Base-by-base conservation (phyloP, 2,797 vertebrate species). In the Lagocephalus sceleratus region DNA sequence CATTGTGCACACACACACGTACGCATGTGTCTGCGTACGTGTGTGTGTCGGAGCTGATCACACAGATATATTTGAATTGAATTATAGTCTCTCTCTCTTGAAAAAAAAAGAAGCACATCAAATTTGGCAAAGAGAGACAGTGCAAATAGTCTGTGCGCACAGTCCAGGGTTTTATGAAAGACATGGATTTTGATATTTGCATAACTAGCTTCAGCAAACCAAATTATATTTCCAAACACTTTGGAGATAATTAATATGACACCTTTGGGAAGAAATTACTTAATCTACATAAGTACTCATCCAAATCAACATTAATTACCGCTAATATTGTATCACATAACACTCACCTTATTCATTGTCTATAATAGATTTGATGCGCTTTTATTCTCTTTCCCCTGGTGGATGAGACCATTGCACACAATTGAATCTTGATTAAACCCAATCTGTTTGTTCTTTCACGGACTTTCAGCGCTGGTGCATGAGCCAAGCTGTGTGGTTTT, bases 371-470 rank as follows among this genome's bases (percentile, higher is more conserved):
- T 47, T 16, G 51, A 52, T 60, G 47, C 26, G 12, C 41, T 15
- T 47, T 63, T 75, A 47, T 38, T 62, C 26, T 35, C 16, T 38
- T 67, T 43, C 55, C 26, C 41, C 58, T 8, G 58, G 57, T 54
- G 71, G 40, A 32, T 16, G 20, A 44, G 47, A 71, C 22, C 12
- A 3, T n/a, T 64, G 59, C 40, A 62, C 49, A 48, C 44, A 23
- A 25, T 79, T 73, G 47, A 74, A 72, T 72, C 54, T 59, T 64
- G 71, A 85, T 78, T 68, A 72, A 71, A 78, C 53, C 50, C 2
- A 42, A 64, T 66, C 60, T 75, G 71, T 79, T 85, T 81, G 78
- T 73, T 82, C 71, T 76, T 66, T 42, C 46, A 40, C 51, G 47
- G 54, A 62, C 65, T 75, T 68, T 74, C 62, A 66, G 58, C 58